These are phyloP conservation scores for Unio pictorum DNA, from an alignment of 2,888 invertebrate species.

Conservation along the genomic window DNA sequence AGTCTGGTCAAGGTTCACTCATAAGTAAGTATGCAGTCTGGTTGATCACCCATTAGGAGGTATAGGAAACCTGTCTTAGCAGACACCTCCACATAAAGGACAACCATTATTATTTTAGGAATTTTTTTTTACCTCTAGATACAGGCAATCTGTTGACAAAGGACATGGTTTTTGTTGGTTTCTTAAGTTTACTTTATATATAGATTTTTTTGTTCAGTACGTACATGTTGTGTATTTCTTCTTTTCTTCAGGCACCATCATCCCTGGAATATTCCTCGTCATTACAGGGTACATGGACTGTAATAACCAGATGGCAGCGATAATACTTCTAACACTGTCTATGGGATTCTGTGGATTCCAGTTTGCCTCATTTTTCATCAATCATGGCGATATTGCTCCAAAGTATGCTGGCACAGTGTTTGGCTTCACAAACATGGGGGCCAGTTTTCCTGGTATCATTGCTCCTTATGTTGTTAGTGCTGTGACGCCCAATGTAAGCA, in stretches of 20 bases:
- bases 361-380: slow-evolving; percentile 59
- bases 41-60: too few species aligned
- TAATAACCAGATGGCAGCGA: slow-evolving; percentile 47
- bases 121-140: too few species aligned
- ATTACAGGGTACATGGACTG: slow-evolving; percentile 61
- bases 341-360: slow-evolving; percentile 61
- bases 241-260: slow-evolving; percentile 43
- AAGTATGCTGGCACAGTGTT: slow-evolving; percentile 60
- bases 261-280: slow-evolving; percentile 52
- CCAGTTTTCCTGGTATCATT: slow-evolving; percentile 56
- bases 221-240: background rate
- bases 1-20: too few species aligned
- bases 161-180: too few species aligned
- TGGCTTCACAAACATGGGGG: slow-evolving; percentile 56
- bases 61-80: too few species aligned
- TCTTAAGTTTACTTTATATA: too few species aligned
- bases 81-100: too few species aligned
- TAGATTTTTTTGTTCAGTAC: too few species aligned
- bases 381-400: slow-evolving; percentile 63
- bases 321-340: slow-evolving; percentile 52
- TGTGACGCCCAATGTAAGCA: slow-evolving; percentile 55
- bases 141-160: too few species aligned
- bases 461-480: slow-evolving; percentile 61
- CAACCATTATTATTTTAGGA: too few species aligned
- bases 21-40: too few species aligned